Conservation (phyloP, 2,113 vertebrate genomes). For the Peromyscus polionotus region DNA sequence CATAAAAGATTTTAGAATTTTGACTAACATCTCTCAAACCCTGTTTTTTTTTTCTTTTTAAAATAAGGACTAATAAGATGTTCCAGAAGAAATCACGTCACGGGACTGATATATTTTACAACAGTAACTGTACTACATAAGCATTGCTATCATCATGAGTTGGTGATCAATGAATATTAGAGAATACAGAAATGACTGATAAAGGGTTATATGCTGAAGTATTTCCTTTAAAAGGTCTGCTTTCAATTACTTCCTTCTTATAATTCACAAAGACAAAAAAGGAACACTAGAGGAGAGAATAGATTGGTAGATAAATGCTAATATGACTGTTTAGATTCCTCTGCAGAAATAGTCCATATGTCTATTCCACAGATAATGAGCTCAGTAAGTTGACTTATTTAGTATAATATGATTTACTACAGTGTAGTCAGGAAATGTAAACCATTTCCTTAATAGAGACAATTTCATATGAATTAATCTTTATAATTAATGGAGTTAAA, state of each 20-base stretch:
- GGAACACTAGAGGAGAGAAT: neutral
- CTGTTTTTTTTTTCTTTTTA: slow-evolving; percentile 61
- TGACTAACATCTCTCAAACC: neutral
- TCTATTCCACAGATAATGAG: neutral
- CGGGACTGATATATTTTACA: neutral
- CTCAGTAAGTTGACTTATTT: neutral
- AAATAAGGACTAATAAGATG: neutral
- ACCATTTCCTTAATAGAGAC: neutral
- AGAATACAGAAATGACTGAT: neutral
- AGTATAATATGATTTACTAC: neutral
- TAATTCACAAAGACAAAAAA: slow-evolving; percentile 1
- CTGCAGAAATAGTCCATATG: neutral
- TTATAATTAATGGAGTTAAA: neutral
- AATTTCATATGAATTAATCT: slow-evolving; percentile 2
- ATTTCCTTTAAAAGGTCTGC: neutral
- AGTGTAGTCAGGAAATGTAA: neutral
- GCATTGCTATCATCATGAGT: neutral
- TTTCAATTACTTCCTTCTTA: slow-evolving; percentile 51
- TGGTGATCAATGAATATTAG: neutral
- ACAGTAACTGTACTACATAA: neutral
- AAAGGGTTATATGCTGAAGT: neutral
- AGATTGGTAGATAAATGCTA: neutral
- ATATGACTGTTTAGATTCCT: neutral
- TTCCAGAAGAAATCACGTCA: neutral
- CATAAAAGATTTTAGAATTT: neutral